Conservation (phyloP, 1,140 invertebrate species). For the Chymomyza costata region DNA sequence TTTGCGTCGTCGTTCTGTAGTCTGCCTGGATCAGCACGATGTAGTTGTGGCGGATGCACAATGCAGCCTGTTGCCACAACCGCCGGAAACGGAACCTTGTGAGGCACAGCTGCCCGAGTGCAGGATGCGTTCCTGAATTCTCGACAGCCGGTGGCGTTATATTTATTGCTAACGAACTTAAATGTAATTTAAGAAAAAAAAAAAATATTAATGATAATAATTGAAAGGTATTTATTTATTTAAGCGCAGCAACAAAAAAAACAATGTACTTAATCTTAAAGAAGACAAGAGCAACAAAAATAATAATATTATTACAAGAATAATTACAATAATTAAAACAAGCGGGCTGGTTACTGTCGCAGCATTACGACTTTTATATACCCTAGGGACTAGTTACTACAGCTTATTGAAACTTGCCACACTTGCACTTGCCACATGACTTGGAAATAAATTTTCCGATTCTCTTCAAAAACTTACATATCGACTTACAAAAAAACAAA, state of each 20-base stretch:
- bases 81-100: conserved; percentile 81
- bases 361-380: no score
- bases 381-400: no score
- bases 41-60: conserved; percentile 82
- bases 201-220: background rate
- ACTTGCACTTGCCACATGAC: no score
- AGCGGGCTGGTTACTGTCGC: no score
- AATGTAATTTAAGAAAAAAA: background rate
- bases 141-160: background rate
- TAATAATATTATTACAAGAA: no score
- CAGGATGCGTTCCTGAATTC: conserved; percentile 24
- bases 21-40: conserved; percentile 83
- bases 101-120: conserved; percentile 78
- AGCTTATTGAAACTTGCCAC: no score
- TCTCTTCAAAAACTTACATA: no score
- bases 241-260: conserved; percentile 10
- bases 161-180: no score
- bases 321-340: no score
- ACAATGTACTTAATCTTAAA: background rate
- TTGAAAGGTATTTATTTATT: conserved; percentile 33
- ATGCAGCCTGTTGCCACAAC: conserved; percentile 79
- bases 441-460: no score
- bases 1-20: conserved; percentile 81
- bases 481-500: no score
- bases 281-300: no score